Evolutionary conservation across 1,140 invertebrate species (phyloP).

Genomic region (Drosophila parvula): DNA sequence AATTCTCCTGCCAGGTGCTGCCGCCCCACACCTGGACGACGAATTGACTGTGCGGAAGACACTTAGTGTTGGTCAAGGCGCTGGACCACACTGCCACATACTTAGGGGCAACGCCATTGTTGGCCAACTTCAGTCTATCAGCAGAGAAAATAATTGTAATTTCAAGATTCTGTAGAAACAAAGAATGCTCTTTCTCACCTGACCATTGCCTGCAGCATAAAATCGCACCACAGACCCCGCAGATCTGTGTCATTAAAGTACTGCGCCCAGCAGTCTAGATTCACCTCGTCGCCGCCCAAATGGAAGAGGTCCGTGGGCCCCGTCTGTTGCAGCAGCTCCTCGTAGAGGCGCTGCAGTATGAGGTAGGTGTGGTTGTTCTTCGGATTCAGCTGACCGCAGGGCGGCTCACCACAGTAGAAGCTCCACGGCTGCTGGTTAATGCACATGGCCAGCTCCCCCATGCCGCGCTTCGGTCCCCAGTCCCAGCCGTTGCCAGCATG

Average conservation of each 20-base stretch:
- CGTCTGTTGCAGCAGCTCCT: constrained; percentile 88
- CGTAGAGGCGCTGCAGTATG: constrained; percentile 88
- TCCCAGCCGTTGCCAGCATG: constrained; percentile 93
- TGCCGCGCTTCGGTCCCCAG: constrained; percentile 88
- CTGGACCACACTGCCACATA: constrained; percentile 91
- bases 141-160: constrained; percentile 3
- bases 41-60: constrained; percentile 86
- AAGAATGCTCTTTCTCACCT: constrained; percentile 50
- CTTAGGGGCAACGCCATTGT: constrained; percentile 87
- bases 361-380: constrained; percentile 90
- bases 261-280: constrained; percentile 90
- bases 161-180: background rate
- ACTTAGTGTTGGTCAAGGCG: constrained; percentile 89
- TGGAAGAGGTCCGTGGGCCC: constrained; percentile 90
- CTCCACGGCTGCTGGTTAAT: constrained; percentile 91
- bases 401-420: constrained; percentile 91
- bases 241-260: constrained; percentile 90
- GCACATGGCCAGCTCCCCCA: constrained; percentile 90
- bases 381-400: constrained; percentile 93
- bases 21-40: constrained; percentile 91
- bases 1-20: constrained; percentile 90
- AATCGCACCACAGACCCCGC: constrained; percentile 91
- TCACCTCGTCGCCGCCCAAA: constrained; percentile 93
- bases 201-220: constrained; percentile 87
- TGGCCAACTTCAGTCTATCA: constrained; percentile 86